Conservation (phyloP, 2,888 invertebrate genomes). For the Mechanitis messenoides region DNA sequence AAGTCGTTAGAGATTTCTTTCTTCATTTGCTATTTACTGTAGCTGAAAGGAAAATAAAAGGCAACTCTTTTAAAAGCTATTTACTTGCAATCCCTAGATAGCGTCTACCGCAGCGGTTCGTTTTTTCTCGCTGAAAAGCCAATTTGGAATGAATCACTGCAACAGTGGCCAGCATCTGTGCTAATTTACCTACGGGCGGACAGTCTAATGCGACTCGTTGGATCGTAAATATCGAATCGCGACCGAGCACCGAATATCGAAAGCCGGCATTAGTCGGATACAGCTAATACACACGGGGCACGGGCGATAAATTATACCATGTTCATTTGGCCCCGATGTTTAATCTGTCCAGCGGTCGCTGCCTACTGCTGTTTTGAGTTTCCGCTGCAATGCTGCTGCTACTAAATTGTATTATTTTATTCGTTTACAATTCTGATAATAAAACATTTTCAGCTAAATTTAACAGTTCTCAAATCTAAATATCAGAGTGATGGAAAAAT, state of each 20-base stretch:
- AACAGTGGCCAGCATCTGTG: constrained; percentile 75
- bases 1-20: constrained; percentile 29
- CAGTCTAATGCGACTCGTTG: constrained; percentile 74
- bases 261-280: constrained; percentile 76
- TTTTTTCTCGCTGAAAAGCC: constrained; percentile 74
- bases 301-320: constrained; percentile 72
- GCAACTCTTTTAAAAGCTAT: constrained; percentile 67
- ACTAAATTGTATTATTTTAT: neutral
- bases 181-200: constrained; percentile 77
- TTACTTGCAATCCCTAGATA: constrained; percentile 63
- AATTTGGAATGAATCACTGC: constrained; percentile 77
- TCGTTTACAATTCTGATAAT: neutral
- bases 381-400: constrained; percentile 13
- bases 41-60: constrained; percentile 47
- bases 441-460: too few relatives aligned
- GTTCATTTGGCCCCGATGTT: constrained; percentile 75
- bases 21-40: constrained; percentile 32
- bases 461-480: too few relatives aligned
- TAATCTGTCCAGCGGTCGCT: constrained; percentile 61
- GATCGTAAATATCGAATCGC: constrained; percentile 73
- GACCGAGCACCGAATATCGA: constrained; percentile 75
- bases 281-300: constrained; percentile 75
- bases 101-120: constrained; percentile 56
- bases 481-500: too few relatives aligned
- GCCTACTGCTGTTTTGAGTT: constrained; percentile 23